Evolutionary conservation across 2,113 vertebrate genomes (phyloP).

Genomic region (Oceanites oceanicus): DNA sequence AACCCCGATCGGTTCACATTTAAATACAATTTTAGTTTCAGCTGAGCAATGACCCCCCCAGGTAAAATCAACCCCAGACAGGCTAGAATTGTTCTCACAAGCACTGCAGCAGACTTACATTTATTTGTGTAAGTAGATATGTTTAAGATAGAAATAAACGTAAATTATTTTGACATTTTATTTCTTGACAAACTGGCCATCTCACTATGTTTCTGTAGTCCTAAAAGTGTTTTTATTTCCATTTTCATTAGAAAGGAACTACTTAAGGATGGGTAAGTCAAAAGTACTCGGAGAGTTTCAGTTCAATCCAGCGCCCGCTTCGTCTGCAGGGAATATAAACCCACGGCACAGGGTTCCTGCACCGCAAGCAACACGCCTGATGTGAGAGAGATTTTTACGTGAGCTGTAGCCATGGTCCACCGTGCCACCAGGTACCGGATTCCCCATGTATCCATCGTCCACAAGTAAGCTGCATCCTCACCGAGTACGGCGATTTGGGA

Average conservation of each 20-base stretch:
- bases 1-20: background rate
- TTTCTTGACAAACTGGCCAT: background rate
- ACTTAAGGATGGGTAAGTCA: accelerated
- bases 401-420: background rate
- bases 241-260: background rate
- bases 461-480: background rate
- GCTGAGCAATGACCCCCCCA: background rate
- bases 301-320: accelerated
- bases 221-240: background rate
- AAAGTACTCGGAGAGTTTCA: accelerated
- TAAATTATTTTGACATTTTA: background rate
- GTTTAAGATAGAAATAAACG: background rate
- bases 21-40: conserved; percentile 16
- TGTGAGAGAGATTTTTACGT: accelerated
- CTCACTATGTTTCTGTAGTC: background rate
- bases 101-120: background rate
- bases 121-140: background rate
- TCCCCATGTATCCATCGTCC: background rate
- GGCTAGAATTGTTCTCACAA: background rate
- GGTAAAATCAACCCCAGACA: background rate
- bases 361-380: accelerated
- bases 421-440: background rate
- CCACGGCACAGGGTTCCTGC: accelerated
- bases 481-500: accelerated
- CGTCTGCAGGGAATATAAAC: accelerated